Evolutionary conservation across 53 echinoderm and acorn worm species (phyloP).

Genomic region (Paracentrotus lividus): DNA sequence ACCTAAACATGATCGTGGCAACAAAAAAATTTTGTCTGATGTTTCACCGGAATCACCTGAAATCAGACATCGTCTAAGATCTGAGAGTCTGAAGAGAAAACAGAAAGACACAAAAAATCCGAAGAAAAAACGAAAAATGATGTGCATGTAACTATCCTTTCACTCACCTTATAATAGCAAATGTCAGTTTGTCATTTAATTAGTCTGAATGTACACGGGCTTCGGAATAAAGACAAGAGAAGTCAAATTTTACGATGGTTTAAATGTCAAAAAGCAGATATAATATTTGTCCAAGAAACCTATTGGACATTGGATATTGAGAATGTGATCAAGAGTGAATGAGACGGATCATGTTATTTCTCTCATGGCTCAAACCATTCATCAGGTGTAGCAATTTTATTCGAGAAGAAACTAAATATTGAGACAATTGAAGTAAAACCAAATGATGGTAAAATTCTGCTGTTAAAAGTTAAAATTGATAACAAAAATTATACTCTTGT

Average conservation of each 20-base stretch:
- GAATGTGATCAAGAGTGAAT: background rate
- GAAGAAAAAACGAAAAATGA: background rate
- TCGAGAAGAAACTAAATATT: background rate
- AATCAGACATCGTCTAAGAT: background rate
- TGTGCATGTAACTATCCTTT: background rate
- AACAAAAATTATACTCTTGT: background rate
- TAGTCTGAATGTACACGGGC: background rate
- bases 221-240: slow-evolving; percentile 20
- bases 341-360: background rate
- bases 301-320: background rate
- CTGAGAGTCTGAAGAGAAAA: background rate
- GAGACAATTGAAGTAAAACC: background rate
- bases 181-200: background rate
- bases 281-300: background rate
- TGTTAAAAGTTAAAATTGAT: background rate
- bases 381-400: background rate
- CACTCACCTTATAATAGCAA: background rate
- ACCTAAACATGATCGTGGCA: no score
- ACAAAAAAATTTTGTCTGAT: no score
- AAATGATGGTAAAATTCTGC: slow-evolving; percentile 7
- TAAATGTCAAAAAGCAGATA: background rate
- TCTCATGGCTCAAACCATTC: slow-evolving; percentile 4
- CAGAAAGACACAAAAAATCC: background rate
- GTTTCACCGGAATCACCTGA: background rate
- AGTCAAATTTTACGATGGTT: background rate